Conservation (phyloP, 2,797 vertebrate genomes). For the Coendou prehensilis region DNA sequence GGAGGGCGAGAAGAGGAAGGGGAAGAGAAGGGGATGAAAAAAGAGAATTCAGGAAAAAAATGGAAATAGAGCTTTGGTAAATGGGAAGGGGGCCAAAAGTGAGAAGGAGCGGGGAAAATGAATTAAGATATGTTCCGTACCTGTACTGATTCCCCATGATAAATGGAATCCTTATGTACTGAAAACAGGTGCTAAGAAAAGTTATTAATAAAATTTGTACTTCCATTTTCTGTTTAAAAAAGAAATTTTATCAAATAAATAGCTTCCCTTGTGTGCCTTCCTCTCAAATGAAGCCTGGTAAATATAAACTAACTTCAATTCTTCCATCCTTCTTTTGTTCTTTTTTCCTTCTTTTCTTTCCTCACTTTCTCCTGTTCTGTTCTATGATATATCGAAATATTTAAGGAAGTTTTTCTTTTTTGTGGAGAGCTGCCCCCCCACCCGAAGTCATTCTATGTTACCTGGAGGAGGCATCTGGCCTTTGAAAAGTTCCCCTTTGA, state of each 20-base stretch:
- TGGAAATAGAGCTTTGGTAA: background rate
- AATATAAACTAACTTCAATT: background rate
- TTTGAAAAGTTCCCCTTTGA: slow-evolving; percentile 57
- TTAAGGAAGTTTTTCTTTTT: background rate
- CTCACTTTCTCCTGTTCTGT: background rate
- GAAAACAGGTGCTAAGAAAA: background rate
- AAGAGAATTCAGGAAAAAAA: background rate
- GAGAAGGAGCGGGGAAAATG: background rate
- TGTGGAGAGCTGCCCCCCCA: background rate
- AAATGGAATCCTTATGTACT: background rate
- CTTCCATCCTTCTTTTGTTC: background rate
- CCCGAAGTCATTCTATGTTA: background rate
- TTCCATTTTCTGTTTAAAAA: background rate
- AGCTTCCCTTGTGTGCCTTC: background rate
- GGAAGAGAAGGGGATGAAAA: background rate
- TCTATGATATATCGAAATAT: background rate
- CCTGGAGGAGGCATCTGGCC: slow-evolving; percentile 13
- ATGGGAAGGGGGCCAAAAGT: background rate
- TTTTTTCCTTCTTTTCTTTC: background rate
- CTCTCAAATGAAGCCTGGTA: background rate
- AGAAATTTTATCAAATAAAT: background rate
- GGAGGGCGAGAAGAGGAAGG: background rate
- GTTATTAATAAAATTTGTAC: background rate
- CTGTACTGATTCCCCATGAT: background rate
- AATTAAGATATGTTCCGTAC: background rate